These are phyloP conservation scores for Ctenoplectra terminalis DNA, from an alignment of 1,140 invertebrate species.

Conservation along the genomic window DNA sequence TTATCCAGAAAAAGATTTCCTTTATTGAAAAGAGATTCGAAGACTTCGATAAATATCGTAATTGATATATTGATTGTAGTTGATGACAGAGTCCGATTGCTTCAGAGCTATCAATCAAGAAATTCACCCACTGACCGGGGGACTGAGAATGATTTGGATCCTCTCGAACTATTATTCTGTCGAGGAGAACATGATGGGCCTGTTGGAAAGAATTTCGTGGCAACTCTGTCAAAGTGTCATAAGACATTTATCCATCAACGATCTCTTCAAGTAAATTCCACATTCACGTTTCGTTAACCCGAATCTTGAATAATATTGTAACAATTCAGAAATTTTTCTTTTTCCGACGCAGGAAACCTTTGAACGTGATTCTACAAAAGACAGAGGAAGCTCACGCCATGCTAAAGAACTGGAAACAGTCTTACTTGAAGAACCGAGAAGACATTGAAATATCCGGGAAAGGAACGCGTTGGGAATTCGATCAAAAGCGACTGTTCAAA, in stretches of 20 bases:
- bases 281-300: too few relatives aligned
- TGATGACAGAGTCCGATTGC: slow-evolving; percentile 87
- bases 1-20: too few relatives aligned
- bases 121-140: slow-evolving; percentile 91
- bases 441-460: slow-evolving; percentile 92
- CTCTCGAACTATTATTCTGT: slow-evolving; percentile 89
- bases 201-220: slow-evolving; percentile 92
- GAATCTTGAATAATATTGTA: too few relatives aligned
- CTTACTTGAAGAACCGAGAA: slow-evolving; percentile 88
- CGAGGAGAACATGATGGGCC: slow-evolving; percentile 89
- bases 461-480: slow-evolving; percentile 95
- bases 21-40: too few relatives aligned
- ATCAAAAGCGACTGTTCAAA: slow-evolving; percentile 90
- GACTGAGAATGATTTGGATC: slow-evolving; percentile 92
- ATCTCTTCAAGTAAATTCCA: slow-evolving; percentile 88
- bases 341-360: slow-evolving; percentile 79
- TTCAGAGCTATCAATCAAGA: slow-evolving; percentile 89
- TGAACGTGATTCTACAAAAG: slow-evolving; percentile 82
- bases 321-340: not conserved
- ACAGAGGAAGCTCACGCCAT: slow-evolving; percentile 86
- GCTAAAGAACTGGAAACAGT: slow-evolving; percentile 89
- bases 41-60: not conserved
- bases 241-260: slow-evolving; percentile 87
- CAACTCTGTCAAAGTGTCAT: slow-evolving; percentile 90
- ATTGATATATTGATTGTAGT: slow-evolving; percentile 78